Conservation (phyloP, 1,140 invertebrate species). For the Pseudomyrmex concolor region DNA sequence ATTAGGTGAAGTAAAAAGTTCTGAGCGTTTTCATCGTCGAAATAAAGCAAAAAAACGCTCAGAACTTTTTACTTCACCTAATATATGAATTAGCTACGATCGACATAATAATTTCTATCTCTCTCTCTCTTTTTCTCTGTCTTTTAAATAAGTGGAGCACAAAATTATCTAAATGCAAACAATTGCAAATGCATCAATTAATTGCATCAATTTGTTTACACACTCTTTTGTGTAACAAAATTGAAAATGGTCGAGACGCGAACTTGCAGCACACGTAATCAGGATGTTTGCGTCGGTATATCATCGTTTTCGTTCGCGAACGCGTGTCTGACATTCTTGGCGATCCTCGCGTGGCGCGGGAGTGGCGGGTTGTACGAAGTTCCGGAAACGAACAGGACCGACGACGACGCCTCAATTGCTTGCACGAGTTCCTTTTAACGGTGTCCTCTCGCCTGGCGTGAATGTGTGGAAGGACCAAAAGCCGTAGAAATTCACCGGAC, state of each 20-base stretch:
- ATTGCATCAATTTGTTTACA: background rate
- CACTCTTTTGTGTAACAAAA: background rate
- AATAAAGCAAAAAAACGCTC: too few relatives aligned
- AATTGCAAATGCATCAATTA: too few relatives aligned
- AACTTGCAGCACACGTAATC: background rate
- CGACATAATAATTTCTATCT: too few relatives aligned
- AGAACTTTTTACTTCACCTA: too few relatives aligned
- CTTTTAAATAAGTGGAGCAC: too few relatives aligned
- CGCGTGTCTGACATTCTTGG: background rate
- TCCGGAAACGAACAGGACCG: background rate
- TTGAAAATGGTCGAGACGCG: background rate
- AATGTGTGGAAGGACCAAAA: conserved; percentile 15
- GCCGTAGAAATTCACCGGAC: conserved; percentile 11
- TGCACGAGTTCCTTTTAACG: background rate
- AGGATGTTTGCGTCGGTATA: background rate
- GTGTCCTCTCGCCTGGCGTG: background rate
- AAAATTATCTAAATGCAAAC: too few relatives aligned
- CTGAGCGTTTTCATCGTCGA: too few relatives aligned
- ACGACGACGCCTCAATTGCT: background rate
- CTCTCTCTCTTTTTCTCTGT: too few relatives aligned
- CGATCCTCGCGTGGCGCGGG: background rate
- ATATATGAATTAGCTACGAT: too few relatives aligned
- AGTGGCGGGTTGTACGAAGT: background rate
- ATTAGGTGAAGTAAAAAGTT: too few relatives aligned
- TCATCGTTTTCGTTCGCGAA: conserved; percentile 3